A percentile compares a stretch with the other conserved stretches of the same genome.
phyloP scores from a whole-genome alignment of 2,888 invertebrate genomes.

The Keiferia lycopersicella region DNA sequence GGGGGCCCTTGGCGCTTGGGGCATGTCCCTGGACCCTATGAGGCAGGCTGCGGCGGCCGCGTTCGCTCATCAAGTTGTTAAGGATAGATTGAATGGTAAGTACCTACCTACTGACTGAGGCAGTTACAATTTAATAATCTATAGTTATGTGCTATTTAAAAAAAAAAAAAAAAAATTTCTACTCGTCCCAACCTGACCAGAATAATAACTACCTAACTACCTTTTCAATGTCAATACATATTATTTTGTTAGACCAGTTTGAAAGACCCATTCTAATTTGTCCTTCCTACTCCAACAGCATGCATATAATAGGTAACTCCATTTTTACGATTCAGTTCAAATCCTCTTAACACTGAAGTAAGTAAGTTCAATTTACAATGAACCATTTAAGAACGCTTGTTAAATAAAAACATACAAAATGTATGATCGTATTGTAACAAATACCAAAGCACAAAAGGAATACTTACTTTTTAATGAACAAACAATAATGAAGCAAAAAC shows the following conservation, averaged over 20 bases:
- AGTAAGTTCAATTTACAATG: too few species aligned
- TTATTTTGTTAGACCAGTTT: too few species aligned
- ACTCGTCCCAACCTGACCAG: too few species aligned
- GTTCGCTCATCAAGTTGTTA: conserved; percentile 90
- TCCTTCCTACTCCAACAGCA: too few species aligned
- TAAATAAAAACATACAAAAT: background rate
- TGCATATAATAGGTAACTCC: too few species aligned
- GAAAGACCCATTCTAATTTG: too few species aligned
- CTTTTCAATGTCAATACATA: too few species aligned
- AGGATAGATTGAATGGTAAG: conserved; percentile 91
- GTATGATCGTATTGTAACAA: background rate
- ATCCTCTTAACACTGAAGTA: too few species aligned
- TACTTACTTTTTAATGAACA: background rate
- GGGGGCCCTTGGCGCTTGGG: conserved; percentile 78
- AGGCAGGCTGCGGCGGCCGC: conserved; percentile 86
- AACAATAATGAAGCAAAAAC: background rate
- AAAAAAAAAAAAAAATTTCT: background rate
- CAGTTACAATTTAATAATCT: too few species aligned
- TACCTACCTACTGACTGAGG: conserved; percentile 35
- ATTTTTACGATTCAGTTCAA: too few species aligned
- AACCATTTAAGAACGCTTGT: background rate
- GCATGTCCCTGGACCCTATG: conserved; percentile 83
- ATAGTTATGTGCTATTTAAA: too few species aligned
- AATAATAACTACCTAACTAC: too few species aligned
- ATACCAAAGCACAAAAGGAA: background rate